Conservation (phyloP, 2,888 invertebrate species). For the Galeruca laticollis region DNA sequence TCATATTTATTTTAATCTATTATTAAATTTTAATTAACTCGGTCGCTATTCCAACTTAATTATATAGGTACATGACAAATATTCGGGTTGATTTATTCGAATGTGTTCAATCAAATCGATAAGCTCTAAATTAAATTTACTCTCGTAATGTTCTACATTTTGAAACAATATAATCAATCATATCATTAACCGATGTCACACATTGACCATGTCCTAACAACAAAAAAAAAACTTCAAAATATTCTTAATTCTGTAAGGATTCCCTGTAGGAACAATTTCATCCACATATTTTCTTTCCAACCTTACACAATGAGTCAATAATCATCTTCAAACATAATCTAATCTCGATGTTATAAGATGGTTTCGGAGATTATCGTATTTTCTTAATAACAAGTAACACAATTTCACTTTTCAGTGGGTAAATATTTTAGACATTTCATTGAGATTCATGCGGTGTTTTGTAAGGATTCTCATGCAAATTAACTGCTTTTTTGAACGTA, state of each 20-base stretch:
- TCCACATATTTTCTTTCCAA: no score
- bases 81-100: neutral
- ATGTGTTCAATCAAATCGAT: neutral
- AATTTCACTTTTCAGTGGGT: no score
- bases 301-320: no score
- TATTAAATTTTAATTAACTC: neutral
- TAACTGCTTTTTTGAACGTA: slow-evolving; percentile 12
- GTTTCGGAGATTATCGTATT: no score
- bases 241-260: no score
- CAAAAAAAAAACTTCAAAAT: no score
- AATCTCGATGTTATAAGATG: no score
- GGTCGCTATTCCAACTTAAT: neutral
- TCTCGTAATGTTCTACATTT: neutral
- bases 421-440: neutral
- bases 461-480: slow-evolving; percentile 15
- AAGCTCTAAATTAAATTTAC: neutral
- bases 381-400: no score
- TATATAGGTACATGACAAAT: neutral
- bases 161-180: neutral
- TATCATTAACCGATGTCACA: no score
- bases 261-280: no score
- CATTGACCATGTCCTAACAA: no score
- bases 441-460: slow-evolving; percentile 7
- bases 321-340: no score
- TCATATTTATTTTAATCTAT: slow-evolving; percentile 1